These are phyloP conservation scores for Proctacanthus coquilletti DNA, from an alignment of 1,140 invertebrate genomes.

Conservation along the genomic window DNA sequence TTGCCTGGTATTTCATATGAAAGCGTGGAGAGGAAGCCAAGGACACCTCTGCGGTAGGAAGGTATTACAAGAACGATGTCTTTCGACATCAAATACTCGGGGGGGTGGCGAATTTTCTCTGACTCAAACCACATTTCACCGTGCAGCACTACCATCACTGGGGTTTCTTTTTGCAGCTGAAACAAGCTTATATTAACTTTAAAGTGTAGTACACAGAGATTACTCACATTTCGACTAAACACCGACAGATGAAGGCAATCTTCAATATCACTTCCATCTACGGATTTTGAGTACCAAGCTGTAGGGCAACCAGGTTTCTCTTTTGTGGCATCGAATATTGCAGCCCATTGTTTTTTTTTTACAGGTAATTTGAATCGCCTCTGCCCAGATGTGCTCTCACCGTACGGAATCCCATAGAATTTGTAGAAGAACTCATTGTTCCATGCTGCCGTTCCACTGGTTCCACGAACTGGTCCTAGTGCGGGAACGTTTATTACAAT, in stretches of 20 bases:
- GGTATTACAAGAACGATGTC: slow-evolving; percentile 1
- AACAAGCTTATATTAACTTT: no score
- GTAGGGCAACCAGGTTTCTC: neutral
- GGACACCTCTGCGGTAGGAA: neutral
- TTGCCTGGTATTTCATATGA: slow-evolving; percentile 14
- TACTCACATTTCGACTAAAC: neutral
- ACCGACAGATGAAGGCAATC: neutral
- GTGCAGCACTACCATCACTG: neutral
- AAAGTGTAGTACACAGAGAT: no score
- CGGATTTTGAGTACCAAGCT: neutral
- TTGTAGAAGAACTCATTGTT: neutral
- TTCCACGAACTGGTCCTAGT: neutral
- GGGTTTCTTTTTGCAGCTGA: neutral
- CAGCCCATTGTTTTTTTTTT: neutral
- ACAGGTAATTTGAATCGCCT: neutral
- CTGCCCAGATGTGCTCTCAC: neutral
- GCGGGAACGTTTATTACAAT: neutral
- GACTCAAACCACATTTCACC: neutral
- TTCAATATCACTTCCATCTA: neutral
- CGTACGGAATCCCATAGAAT: neutral
- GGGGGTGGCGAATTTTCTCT: neutral
- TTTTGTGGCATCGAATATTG: neutral
- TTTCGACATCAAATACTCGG: neutral
- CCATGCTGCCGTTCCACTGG: neutral
- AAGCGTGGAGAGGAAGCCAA: neutral